These are phyloP conservation scores for Seriola quinqueradiata DNA, from an alignment of 2,113 vertebrate genomes.

Conservation along the genomic window DNA sequence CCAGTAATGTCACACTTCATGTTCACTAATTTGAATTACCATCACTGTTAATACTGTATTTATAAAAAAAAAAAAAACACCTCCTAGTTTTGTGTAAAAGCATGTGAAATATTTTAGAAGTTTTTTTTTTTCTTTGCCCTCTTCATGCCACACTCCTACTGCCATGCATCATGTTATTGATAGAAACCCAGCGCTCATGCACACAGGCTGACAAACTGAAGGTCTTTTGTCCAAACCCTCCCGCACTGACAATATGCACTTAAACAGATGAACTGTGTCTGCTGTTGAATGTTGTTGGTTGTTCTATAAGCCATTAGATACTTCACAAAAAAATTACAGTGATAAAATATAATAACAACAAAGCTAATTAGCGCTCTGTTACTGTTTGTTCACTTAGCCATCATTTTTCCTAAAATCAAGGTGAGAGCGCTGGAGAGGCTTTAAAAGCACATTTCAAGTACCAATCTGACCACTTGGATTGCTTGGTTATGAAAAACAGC, in stretches of 20 bases:
- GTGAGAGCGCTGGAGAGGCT: constrained; percentile 2
- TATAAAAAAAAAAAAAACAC: too few species aligned
- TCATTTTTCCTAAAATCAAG: background rate
- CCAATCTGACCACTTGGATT: constrained; percentile 35
- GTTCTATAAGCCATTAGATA: constrained; percentile 1
- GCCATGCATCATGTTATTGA: background rate
- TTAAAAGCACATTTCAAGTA: constrained; percentile 19
- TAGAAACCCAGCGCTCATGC: background rate
- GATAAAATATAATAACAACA: constrained; percentile 2
- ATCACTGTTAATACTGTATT: background rate
- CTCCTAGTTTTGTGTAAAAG: background rate
- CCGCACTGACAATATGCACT: background rate
- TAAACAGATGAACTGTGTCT: background rate
- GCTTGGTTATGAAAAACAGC: constrained; percentile 12
- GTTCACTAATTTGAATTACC: background rate
- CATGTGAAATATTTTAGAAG: background rate
- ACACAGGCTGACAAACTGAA: background rate
- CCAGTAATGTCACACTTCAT: background rate
- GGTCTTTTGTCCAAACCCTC: constrained; percentile 3
- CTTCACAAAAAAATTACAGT: background rate
- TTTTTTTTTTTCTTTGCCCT: background rate
- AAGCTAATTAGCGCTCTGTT: background rate
- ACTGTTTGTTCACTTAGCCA: background rate
- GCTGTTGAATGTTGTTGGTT: too few species aligned
- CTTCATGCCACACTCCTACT: background rate